Evolutionary conservation across 64 coral and sea anemone species (phyloP), one percentile per base, ranked within the genome.

Genomic region (Acropora tenuis): DNA sequence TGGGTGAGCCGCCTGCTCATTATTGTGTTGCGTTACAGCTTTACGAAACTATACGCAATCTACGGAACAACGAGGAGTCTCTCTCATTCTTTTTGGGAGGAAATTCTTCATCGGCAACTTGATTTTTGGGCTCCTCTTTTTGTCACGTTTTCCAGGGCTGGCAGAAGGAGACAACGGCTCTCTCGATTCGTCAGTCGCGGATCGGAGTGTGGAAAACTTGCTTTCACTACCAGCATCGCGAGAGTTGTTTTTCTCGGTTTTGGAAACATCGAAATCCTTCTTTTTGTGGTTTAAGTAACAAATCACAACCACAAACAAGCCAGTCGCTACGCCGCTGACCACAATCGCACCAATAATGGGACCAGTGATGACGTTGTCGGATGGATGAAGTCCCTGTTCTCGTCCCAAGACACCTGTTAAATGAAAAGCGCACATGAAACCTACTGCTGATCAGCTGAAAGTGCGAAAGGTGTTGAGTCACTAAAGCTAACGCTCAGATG

Each of bases 241-340:
- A 15, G 87, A 57, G 40, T 75, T 93, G 49, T 75, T 80, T 59
- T 96, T 81, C 13, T 73, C 78, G 18, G 50, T 73, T 75, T 49
- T 86, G 11, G 91, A 93, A 46, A 96, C 87, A 19, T 93, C 67
- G 50, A 93, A 93, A 3, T 83, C 73, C 61, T 81, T 90, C 43
- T 78, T 87, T 5, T 78, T 76, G 1, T 61, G 45, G 2, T 88
- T n/a, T 4, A 94, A 20, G 60, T 46, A 80, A 46, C 68, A 94
- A 16, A 61, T 49, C 58, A 86, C 80, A 9, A 46, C 48, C 0
- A 84, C 46, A 18, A 76, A 91, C 19, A 88, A 12, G 6, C 30
- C 30, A 30, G 87, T 8, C 9, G 79, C 80, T 3, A 96, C 9
- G 7, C 90, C 83, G 1, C 61, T 47, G 42, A 72, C 80, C 1